Evolutionary conservation across 2,888 invertebrate species (phyloP).

Genomic region (Rhimphoctona megacephalus): DNA sequence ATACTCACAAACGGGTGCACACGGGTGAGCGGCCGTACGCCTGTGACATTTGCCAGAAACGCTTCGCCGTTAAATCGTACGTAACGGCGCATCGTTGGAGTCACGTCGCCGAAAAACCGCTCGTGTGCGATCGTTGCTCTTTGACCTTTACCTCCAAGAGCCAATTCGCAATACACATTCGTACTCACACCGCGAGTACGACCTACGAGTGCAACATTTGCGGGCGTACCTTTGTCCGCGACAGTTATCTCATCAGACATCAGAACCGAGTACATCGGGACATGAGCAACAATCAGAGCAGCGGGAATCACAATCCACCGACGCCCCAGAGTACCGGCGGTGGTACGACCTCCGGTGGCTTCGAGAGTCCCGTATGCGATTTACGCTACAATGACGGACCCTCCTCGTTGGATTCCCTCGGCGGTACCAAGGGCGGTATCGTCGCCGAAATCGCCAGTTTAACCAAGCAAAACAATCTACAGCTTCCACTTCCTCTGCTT

Average conservation of each 20-base stretch:
- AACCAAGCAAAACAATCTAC: conserved; percentile 83
- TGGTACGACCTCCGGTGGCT: conserved; percentile 81
- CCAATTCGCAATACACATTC: conserved; percentile 91
- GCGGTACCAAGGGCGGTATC: conserved; percentile 79
- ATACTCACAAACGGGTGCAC: conserved; percentile 93
- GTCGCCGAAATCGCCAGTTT: conserved; percentile 83
- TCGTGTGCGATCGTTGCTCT: conserved; percentile 90
- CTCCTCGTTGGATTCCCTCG: conserved; percentile 81
- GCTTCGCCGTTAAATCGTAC: conserved; percentile 93
- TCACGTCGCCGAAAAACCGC: conserved; percentile 91
- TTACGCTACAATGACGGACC: conserved; percentile 84
- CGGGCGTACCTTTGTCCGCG: conserved; percentile 90
- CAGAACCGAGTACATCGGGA: conserved; percentile 91
- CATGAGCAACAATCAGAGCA: conserved; percentile 78
- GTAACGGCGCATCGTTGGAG: conserved; percentile 93
- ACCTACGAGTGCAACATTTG: conserved; percentile 92
- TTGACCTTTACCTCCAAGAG: conserved; percentile 91
- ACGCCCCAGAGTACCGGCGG: conserved; percentile 82
- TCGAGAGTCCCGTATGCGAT: conserved; percentile 84
- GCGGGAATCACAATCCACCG: conserved; percentile 79
- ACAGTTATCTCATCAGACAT: conserved; percentile 92
- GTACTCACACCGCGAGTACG: conserved; percentile 89
- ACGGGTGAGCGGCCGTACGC: conserved; percentile 92
- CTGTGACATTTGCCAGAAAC: conserved; percentile 92
- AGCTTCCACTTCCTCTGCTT: conserved; percentile 83